Evolutionary conservation across 2,797 vertebrate species (phyloP).

Genomic region (Ispidina lecontei): DNA sequence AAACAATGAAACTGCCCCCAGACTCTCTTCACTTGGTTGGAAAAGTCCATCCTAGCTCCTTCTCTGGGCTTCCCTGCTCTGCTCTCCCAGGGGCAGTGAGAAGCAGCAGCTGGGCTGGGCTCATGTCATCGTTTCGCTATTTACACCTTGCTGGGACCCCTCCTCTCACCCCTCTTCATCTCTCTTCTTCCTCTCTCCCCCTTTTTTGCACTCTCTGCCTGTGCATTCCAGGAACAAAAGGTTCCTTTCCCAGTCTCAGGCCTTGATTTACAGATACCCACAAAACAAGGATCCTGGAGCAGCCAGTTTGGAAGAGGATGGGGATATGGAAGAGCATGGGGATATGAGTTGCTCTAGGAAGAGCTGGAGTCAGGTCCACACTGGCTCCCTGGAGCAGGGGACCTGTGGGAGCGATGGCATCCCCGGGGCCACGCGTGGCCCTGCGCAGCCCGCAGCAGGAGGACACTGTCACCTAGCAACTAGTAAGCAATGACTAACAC

Average conservation of each 20-base stretch:
- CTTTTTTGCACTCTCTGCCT: background rate
- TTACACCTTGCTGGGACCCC: background rate
- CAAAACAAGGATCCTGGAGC: background rate
- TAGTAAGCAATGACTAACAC: background rate
- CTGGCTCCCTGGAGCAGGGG: background rate
- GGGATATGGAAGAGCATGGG: rapidly evolving
- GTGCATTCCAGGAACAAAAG: background rate
- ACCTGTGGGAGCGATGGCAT: background rate
- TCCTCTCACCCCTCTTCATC: background rate
- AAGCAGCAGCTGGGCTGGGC: rapidly evolving
- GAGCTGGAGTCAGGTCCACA: background rate
- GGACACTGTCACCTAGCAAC: constrained; percentile 31
- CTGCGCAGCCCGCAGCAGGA: background rate
- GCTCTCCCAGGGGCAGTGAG: background rate
- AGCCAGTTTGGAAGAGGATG: background rate
- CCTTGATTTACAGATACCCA: background rate
- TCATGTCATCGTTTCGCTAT: rapidly evolving
- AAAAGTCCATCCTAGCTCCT: background rate
- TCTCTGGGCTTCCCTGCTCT: background rate
- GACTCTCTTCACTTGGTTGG: background rate
- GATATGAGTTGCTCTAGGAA: too few species aligned
- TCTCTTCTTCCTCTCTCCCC: background rate
- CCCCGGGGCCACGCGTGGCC: background rate
- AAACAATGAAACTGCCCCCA: background rate
- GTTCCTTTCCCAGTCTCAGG: background rate